Conservation (phyloP, 2,797 vertebrate species). For the Crypturellus tataupa region DNA sequence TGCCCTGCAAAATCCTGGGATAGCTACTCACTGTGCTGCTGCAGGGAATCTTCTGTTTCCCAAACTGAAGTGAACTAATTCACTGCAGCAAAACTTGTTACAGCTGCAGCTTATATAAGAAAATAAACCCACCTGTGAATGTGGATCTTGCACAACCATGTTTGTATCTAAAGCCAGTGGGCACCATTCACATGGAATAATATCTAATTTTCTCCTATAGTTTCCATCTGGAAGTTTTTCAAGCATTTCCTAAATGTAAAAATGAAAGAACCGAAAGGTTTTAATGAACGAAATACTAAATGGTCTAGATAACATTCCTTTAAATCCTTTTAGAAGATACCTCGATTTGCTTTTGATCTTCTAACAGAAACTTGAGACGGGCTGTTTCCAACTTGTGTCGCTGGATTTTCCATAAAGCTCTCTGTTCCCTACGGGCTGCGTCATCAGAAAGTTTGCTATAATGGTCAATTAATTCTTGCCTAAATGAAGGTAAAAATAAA, state of each 20-base stretch:
- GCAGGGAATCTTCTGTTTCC: neutral
- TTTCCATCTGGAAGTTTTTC: slow-evolving; percentile 80
- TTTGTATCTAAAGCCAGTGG: slow-evolving; percentile 15
- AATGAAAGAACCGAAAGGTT: neutral
- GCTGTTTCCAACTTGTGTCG: slow-evolving; percentile 87
- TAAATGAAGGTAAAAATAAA: slow-evolving; percentile 70
- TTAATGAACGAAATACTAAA: neutral
- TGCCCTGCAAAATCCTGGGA: neutral
- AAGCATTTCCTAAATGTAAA: slow-evolving; percentile 82
- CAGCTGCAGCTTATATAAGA: neutral
- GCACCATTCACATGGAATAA: slow-evolving; percentile 42
- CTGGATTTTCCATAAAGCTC: slow-evolving; percentile 91
- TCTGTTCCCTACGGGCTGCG: slow-evolving; percentile 90
- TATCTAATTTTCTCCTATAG: slow-evolving; percentile 72
- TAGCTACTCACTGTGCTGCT: neutral
- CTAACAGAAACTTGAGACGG: slow-evolving; percentile 85
- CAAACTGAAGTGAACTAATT: neutral
- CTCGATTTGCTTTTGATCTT: slow-evolving; percentile 84
- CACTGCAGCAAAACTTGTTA: neutral
- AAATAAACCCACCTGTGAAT: slow-evolving; percentile 57
- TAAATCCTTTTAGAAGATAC: slow-evolving; percentile 73
- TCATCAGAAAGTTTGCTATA: slow-evolving; percentile 95
- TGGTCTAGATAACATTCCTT: neutral
- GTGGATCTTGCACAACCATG: neutral
- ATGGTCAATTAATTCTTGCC: slow-evolving; percentile 93